Base-by-base conservation (phyloP, 1,140 invertebrate species). In the Saxidomus purpurata region DNA sequence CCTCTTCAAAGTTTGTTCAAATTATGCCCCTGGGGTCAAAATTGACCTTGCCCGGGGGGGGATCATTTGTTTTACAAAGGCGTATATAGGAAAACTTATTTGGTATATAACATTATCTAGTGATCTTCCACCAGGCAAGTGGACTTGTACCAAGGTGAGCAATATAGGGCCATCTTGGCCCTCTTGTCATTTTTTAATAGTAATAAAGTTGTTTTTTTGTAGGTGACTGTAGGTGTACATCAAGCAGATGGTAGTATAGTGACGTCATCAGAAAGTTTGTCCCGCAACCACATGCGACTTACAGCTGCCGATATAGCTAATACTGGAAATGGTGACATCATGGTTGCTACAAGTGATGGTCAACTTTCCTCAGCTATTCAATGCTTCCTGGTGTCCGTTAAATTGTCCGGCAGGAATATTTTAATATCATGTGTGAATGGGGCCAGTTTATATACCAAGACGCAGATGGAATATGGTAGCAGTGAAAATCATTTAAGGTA, bases 401-500 rank as follows among this genome's bases (percentile, higher is more conserved):
- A 96, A 96, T 90, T 97, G 94, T 90, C 93, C n/a, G 90, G 91
- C 38, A 89, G 79, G 1, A 79, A 84, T 31, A 91, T 94, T 89
- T 95, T 95, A 19, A 97, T 98, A 69, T 97, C 95, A 55, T 98
- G 97, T 92, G 97, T 98, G 94, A 97, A 98, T 11, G 96, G 98
- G 91, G 97, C 98, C 0, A 98, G 98, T 93, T 98, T 99, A 91
- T 98, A 98, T 92, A 94, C 98, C 17, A 97, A 97, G 93, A 97
- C 97, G 93, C 96, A 96, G 90, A 96, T 96, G 40, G 94, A 94
- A 34, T 93, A 92, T 85, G 86, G 90, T 15, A 90, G 36, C 55
- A 91, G 89, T 69, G 92, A 92, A 9, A 89, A 76, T 55, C 91
- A 92, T 31, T 81, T 76, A 49, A 91, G 83, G 83, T 85, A 85